Percentiles rank a stretch among this genome's conserved stretches.
These are phyloP conservation scores for Dorcus parallelipipedus DNA, from an alignment of 2,888 invertebrate genomes.

Conservation along the genomic window DNA sequence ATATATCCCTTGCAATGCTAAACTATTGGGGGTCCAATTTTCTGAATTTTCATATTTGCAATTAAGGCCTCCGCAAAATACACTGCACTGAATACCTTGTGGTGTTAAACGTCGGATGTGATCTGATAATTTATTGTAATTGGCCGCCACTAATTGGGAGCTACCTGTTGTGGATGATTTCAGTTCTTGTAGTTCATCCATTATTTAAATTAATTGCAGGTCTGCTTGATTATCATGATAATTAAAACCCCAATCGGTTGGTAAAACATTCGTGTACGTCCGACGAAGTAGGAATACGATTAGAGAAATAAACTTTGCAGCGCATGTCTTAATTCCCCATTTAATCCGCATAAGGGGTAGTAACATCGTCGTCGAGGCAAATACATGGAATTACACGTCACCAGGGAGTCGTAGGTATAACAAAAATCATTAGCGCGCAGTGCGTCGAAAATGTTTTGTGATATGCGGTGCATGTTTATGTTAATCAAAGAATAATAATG, in stretches of 20 bases:
- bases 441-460: neutral
- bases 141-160: slow-evolving; percentile 41
- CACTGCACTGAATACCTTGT: slow-evolving; percentile 69
- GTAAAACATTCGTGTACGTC: neutral
- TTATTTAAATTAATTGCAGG: slow-evolving; percentile 6
- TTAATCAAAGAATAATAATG: too few species aligned
- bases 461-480: neutral
- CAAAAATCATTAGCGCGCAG: slow-evolving; percentile 1
- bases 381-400: neutral
- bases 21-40: slow-evolving; percentile 57
- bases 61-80: slow-evolving; percentile 79
- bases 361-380: too few species aligned
- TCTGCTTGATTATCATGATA: neutral
- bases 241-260: neutral
- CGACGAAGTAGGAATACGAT: neutral
- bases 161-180: slow-evolving; percentile 31
- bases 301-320: neutral
- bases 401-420: neutral
- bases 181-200: slow-evolving; percentile 33
- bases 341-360: neutral
- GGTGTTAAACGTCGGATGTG: slow-evolving; percentile 63
- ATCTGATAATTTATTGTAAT: slow-evolving; percentile 55
- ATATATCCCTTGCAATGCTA: slow-evolving; percentile 76
- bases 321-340: neutral
- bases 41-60: slow-evolving; percentile 77